Evolutionary conservation across 92 coral and sea anemone species (phyloP).

Genomic region (Epizoanthus rinbou): DNA sequence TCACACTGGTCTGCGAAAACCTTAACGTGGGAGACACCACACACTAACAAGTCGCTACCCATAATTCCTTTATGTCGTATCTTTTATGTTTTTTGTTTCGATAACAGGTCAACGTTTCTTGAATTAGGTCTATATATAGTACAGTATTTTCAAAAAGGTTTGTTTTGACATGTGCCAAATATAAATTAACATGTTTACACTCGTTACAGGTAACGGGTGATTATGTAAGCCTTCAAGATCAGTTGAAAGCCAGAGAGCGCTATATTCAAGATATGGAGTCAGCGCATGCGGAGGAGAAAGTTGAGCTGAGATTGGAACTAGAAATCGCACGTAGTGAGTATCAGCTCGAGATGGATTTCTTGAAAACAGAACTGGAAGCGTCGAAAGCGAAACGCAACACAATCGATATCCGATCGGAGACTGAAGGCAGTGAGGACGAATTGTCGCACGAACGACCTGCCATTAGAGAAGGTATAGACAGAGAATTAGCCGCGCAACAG

Average conservation of each 20-base stretch:
- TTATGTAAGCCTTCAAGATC: constrained; percentile 73
- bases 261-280: constrained; percentile 74
- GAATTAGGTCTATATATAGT: too few relatives aligned
- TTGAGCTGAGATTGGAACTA: constrained; percentile 74
- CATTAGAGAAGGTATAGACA: constrained; percentile 55
- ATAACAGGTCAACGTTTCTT: too few relatives aligned
- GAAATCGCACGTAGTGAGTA: constrained; percentile 86
- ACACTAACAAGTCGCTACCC: too few relatives aligned
- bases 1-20: too few relatives aligned
- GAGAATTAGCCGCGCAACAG: constrained; percentile 55
- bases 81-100: too few relatives aligned
- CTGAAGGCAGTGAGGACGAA: constrained; percentile 49
- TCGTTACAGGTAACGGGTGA: constrained; percentile 67
- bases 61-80: too few relatives aligned
- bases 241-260: constrained; percentile 70
- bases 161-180: too few relatives aligned
- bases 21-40: too few relatives aligned
- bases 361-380: constrained; percentile 76
- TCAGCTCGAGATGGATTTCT: constrained; percentile 79
- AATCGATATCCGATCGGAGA: constrained; percentile 48
- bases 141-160: too few relatives aligned
- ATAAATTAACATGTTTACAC: not conserved
- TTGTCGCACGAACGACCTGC: constrained; percentile 53
- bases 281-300: constrained; percentile 64
- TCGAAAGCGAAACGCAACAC: constrained; percentile 59